A percentile compares a stretch with the other conserved stretches of the same genome.
Evolutionary conservation across 2,888 invertebrate genomes (phyloP).

Genomic region (Sepiola atlantica): DNA sequence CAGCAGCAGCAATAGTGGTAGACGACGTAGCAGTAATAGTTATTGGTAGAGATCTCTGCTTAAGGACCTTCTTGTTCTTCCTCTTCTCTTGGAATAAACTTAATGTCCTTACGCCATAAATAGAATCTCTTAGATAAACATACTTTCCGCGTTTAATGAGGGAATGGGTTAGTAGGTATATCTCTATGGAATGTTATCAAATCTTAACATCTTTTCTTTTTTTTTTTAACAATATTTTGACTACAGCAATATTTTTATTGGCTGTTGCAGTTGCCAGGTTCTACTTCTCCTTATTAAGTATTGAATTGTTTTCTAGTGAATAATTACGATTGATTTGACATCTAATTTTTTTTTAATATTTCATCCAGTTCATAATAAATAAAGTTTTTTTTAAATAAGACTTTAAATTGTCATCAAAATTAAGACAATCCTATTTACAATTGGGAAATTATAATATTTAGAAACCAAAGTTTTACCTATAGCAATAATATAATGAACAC

Average conservation of each 20-base stretch:
- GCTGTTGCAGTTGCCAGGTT: neutral
- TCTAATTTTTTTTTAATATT: neutral
- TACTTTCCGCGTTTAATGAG: neutral
- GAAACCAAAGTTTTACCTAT: too few species aligned
- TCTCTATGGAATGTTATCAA: too few species aligned
- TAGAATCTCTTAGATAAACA: neutral
- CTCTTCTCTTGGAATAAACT: too few species aligned
- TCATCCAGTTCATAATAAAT: neutral
- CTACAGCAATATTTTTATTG: neutral
- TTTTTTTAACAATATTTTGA: too few species aligned
- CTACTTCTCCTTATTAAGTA: neutral
- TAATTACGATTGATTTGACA: neutral
- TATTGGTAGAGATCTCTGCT: neutral
- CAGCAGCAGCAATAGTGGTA: neutral
- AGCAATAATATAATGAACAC: too few species aligned
- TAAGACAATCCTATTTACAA: neutral
- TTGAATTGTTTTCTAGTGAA: neutral
- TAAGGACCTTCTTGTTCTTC: neutral
- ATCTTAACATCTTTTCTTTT: too few species aligned
- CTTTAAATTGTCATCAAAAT: neutral
- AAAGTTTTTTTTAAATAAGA: neutral
- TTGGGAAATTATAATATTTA: too few species aligned
- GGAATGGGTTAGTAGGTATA: too few species aligned
- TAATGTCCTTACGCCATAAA: too few species aligned
- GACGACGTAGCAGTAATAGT: neutral